phyloP scores from a whole-genome alignment of 2,113 vertebrate species.

The Turnix velox region DNA sequence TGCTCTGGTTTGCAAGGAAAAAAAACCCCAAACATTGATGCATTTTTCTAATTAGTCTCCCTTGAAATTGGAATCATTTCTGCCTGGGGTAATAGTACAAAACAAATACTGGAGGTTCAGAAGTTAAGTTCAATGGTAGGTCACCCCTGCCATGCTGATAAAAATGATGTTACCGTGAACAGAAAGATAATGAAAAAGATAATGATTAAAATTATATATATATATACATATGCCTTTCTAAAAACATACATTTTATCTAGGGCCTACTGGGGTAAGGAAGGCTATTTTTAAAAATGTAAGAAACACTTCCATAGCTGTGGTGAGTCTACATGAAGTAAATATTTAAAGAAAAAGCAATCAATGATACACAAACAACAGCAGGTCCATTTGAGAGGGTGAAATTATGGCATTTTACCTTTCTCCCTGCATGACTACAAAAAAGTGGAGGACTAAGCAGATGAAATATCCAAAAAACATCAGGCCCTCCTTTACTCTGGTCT shows the following conservation, averaged over 20 bases:
- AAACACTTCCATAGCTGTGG: neutral
- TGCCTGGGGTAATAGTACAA: conserved; percentile 36
- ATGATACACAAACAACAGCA: neutral
- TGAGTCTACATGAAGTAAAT: neutral
- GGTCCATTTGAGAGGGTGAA: neutral
- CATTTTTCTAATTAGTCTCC: conserved; percentile 41
- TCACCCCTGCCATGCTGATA: conserved; percentile 25
- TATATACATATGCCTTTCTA: neutral
- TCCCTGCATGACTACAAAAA: neutral
- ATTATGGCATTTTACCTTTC: neutral
- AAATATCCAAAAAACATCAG: neutral
- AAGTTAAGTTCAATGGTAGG: conserved; percentile 43
- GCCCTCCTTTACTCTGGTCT: neutral
- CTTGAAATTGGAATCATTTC: conserved; percentile 46
- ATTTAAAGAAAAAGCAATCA: neutral
- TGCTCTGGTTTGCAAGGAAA: neutral
- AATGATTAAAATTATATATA: neutral
- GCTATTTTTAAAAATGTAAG: neutral
- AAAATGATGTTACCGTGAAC: neutral
- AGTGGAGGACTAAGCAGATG: neutral
- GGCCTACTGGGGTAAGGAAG: neutral
- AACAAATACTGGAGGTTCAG: conserved; percentile 28
- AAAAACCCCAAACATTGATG: neutral
- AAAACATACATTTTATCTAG: conserved; percentile 5
- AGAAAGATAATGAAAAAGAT: conserved; percentile 19